A percentile compares a stretch with the other conserved stretches of the same genome.
phyloP scores from a whole-genome alignment of 1,140 invertebrate species.

The Trichonephila clavipes region DNA sequence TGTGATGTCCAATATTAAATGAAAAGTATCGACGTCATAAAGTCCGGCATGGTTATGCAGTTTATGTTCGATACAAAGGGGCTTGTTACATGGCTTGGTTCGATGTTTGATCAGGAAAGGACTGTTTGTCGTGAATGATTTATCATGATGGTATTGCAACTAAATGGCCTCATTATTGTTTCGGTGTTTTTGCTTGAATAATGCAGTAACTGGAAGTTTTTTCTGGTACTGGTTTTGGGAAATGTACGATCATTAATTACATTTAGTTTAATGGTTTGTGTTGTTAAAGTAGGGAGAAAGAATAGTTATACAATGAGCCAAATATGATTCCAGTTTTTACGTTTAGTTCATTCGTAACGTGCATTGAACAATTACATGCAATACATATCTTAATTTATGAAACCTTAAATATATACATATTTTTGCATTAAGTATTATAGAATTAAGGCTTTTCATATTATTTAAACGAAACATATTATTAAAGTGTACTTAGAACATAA shows the following conservation, averaged over 20 bases:
- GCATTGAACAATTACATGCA: no score
- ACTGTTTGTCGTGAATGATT: constrained; percentile 56
- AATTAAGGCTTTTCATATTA: no score
- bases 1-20: constrained; percentile 35
- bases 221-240: neutral
- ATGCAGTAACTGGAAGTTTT: neutral
- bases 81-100: neutral
- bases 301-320: neutral
- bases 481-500: no score
- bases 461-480: no score
- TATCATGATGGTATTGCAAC: constrained; percentile 44
- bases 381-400: no score
- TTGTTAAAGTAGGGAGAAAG: neutral
- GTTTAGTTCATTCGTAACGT: no score
- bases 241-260: neutral
- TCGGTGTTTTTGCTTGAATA: neutral
- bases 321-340: no score
- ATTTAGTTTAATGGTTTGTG: neutral
- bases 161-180: constrained; percentile 16
- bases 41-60: constrained; percentile 44
- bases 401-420: no score
- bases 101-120: constrained; percentile 15
- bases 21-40: constrained; percentile 32
- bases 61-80: constrained; percentile 28
- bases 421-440: no score